Evolutionary conservation across 1,140 invertebrate genomes (phyloP).

Genomic region (Parasteatoda tepidariorum): DNA sequence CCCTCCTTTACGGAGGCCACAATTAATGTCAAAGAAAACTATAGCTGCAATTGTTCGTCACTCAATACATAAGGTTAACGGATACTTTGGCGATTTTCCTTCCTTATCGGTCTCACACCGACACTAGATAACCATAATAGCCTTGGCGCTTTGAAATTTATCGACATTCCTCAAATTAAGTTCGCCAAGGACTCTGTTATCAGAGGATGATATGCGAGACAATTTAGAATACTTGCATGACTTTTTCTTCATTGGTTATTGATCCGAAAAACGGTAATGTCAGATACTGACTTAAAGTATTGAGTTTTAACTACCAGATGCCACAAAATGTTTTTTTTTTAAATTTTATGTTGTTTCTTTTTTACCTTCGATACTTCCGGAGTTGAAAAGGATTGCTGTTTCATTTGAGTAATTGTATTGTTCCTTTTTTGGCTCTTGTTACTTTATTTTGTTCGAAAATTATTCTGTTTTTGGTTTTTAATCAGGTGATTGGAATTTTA

Average conservation of each 20-base stretch:
- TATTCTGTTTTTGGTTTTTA: too few relatives aligned
- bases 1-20: not conserved
- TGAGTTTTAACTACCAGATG: not conserved
- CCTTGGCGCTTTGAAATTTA: conserved; percentile 31
- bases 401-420: too few relatives aligned
- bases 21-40: conserved; percentile 27
- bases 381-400: too few relatives aligned
- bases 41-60: conserved; percentile 12
- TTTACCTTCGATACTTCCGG: too few relatives aligned
- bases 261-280: not conserved
- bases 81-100: conserved; percentile 36
- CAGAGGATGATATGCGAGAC: conserved; percentile 19
- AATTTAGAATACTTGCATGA: conserved; percentile 36
- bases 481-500: too few relatives aligned
- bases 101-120: conserved; percentile 22
- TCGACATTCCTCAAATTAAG: conserved; percentile 45
- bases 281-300: not conserved
- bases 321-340: too few relatives aligned
- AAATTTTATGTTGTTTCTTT: too few relatives aligned
- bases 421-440: too few relatives aligned
- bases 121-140: conserved; percentile 38
- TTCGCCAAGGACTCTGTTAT: conserved; percentile 14
- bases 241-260: conserved; percentile 22
- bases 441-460: too few relatives aligned
- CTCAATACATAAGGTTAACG: conserved; percentile 26